phyloP scores from a whole-genome alignment of 2,888 invertebrate genomes.

The Cheiracanthium punctorium region DNA sequence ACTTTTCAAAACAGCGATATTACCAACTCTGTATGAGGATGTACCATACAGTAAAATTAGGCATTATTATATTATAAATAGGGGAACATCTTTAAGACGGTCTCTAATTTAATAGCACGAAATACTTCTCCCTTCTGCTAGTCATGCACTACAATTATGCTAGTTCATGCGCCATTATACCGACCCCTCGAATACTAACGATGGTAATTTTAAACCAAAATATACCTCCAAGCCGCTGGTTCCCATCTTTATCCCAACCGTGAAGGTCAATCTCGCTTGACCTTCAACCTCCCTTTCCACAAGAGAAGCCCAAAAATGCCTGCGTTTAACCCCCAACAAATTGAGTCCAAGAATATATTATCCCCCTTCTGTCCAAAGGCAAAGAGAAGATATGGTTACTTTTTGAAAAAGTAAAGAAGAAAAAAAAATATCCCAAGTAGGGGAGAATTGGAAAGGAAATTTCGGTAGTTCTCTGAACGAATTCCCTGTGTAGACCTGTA shows the following conservation, averaged over 20 bases:
- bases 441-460: neutral
- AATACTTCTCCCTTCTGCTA: neutral
- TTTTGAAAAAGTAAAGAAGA: neutral
- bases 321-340: conserved; percentile 32
- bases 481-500: neutral
- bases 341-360: neutral
- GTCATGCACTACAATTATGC: neutral
- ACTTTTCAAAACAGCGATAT: too few relatives aligned
- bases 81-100: neutral
- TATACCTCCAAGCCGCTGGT: neutral
- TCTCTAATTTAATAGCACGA: neutral
- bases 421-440: neutral
- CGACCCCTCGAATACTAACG: neutral
- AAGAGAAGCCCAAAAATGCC: conserved; percentile 25
- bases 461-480: neutral
- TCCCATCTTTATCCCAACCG: neutral
- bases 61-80: neutral
- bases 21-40: neutral
- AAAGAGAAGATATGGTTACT: neutral
- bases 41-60: conserved; percentile 3
- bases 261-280: neutral
- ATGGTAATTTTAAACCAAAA: neutral
- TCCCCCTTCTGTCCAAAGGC: neutral
- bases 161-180: neutral
- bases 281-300: neutral